These are phyloP conservation scores for Apis dorsata DNA, from an alignment of 1,140 invertebrate genomes.

Conservation along the genomic window DNA sequence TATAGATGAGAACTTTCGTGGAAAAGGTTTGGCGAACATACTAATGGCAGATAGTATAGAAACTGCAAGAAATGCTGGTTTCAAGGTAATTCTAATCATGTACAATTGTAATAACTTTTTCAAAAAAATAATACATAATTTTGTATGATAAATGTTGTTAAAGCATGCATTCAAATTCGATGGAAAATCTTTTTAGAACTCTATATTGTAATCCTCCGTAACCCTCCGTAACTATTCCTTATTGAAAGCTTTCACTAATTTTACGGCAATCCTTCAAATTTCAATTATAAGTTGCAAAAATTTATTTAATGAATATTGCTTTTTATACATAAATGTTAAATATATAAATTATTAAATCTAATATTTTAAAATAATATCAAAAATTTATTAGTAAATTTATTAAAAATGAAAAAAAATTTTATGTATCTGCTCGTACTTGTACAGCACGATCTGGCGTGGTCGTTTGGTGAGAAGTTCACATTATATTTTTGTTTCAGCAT, in stretches of 20 bases:
- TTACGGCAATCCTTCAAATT: background rate
- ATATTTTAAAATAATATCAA: background rate
- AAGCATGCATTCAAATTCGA: constrained; percentile 31
- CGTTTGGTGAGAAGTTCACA: background rate
- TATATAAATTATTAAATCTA: background rate
- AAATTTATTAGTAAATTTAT: background rate
- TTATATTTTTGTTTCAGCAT: constrained; percentile 76
- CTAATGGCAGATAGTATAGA: constrained; percentile 84
- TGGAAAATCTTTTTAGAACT: background rate
- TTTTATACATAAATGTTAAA: background rate
- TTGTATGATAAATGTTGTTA: constrained; percentile 14
- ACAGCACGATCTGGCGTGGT: background rate
- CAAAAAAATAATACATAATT: background rate
- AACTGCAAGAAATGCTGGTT: constrained; percentile 84
- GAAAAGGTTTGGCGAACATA: constrained; percentile 86
- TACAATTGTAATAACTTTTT: background rate
- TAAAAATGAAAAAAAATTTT: background rate
- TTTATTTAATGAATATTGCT: background rate
- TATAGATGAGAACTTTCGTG: constrained; percentile 85
- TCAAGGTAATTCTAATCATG: constrained; percentile 81
- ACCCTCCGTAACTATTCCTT: background rate
- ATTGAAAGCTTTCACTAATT: constrained; percentile 7
- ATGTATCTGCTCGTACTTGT: background rate
- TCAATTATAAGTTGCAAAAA: constrained; percentile 5
- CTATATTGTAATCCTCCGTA: background rate